Evolutionary conservation across 2,113 vertebrate species (phyloP).

Genomic region (Psittacus erithacus): DNA sequence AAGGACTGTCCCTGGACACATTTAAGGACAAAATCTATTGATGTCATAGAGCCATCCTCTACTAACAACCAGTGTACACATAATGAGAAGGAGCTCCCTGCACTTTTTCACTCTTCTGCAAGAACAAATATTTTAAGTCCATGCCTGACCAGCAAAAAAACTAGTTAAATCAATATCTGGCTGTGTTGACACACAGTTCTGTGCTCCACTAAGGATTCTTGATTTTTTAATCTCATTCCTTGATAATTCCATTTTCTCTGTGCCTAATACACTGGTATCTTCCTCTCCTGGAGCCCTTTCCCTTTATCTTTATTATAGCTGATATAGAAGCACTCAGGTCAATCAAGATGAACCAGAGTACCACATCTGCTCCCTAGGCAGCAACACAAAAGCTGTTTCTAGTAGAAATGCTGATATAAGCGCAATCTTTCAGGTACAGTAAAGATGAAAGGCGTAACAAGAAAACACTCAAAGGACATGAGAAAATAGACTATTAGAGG

Average conservation of each 20-base stretch:
- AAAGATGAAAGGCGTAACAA: conserved; percentile 12
- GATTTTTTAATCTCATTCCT: neutral
- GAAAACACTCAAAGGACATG: conserved; percentile 8
- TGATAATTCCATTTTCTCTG: neutral
- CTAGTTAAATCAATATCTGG: neutral
- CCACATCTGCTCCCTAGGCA: neutral
- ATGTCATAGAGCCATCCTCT: neutral
- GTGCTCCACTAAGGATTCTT: neutral
- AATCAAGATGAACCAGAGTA: neutral
- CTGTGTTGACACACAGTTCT: neutral
- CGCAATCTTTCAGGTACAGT: neutral
- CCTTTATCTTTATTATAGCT: neutral
- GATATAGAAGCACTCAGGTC: neutral
- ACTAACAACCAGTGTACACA: neutral
- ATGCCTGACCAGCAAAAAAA: neutral
- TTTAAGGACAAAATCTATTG: neutral
- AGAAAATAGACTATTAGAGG: conserved; percentile 4
- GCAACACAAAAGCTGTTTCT: neutral
- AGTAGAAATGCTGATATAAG: neutral
- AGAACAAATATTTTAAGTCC: neutral
- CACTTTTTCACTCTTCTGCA: neutral
- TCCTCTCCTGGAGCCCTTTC: neutral
- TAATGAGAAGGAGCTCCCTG: neutral
- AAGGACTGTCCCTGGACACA: neutral
- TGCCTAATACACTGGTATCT: neutral